Base-by-base conservation (phyloP, 2,888 invertebrate genomes). In the Drosophila greeni region DNA sequence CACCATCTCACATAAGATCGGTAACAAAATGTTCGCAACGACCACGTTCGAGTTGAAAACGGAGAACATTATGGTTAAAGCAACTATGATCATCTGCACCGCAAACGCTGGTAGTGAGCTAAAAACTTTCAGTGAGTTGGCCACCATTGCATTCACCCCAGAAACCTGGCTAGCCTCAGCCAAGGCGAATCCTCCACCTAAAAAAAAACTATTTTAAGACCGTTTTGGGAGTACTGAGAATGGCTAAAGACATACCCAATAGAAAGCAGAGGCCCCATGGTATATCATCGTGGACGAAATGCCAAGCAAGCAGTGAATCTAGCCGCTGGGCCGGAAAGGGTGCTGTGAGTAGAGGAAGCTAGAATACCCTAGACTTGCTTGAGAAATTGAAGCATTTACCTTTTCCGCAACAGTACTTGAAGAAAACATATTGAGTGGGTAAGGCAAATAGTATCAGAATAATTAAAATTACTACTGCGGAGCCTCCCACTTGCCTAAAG, bases 231-330 rank as follows among this genome's bases (percentile, higher is more conserved):
- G 3, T 11, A 24, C 16, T 43, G 5, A 6, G 8, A 7, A 7
- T 20, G 7, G 5, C 9, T 9, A n/a, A n/a, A 26, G 9, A 81
- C 89, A 87, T 75, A 91, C 93, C 95, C 45, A 97, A 91, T 24
- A 97, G 90, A 82, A 97, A 92, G 18, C 95, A 91, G 1, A 97
- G 91, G n/a, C 96, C 95, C 97, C 97, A 97, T 0, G 96, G 95
- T 72, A 95, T 91, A 80, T 94, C 94, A 51, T 92, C 91, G 76
- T 95, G 93, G 2, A 95, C 90, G 26, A 92, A 92, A 48, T 92
- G 92, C 97, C 97, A 97, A 1, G 93, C 93, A 31, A 96, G 91
- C 23, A 95, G 89, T 0, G 92, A 66, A 54, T 79, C 84, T 49
- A 90, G 0, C 92, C 92, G 58, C 90, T 91, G 76, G 1, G 58